Base-by-base conservation (phyloP, 1,140 invertebrate species). In the Nautilus pompilius region DNA sequence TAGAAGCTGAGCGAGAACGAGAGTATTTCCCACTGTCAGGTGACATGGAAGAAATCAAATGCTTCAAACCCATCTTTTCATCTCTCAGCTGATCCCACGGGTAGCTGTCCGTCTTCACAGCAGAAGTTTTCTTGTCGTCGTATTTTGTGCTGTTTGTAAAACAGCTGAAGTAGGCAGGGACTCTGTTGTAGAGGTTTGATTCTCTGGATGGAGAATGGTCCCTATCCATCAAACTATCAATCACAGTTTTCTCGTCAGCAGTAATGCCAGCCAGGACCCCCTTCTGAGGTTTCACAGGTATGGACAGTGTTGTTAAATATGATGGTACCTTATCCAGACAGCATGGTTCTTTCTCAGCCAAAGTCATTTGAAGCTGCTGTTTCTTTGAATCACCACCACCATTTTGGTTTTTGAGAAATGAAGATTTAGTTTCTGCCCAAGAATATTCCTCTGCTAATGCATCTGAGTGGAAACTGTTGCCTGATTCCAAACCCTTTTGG, bases 121-220 rank as follows among this genome's bases (percentile, higher is more conserved):
- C 46, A 13, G 41, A 33, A 22, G 32, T 30, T n/a, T 48, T 36
- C n/a, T 24, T 54, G 41, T 45, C 51, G 46, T 80, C 75, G 56
- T 81, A 79, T 26, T 73, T 74, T 6, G 71, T 76, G 62, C 74
- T 79, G 65, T 80, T 80, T 45, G 77, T 80, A 63, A 80, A 81
- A 70, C 76, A 79, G 62, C 71, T 78, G 58, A 70, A 68, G 59
- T 80, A 80, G 36, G 75, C 73, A 24, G 79, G 79, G 17, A 81
- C 55, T 64, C 79, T 79, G 58, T 59, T 71, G 45, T 71, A 77
- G 1, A 66, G 30, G 6, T 65, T 65, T 10, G 49, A 32, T 29
- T 72, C 65, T 33, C 63, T 32, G 13, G 58, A 24, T 13, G 75
- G 77, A 0, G 71, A 71, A 33, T 57, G 63, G 36, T 76, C 71